A percentile compares a stretch with the other conserved stretches of the same genome.
phyloP scores from a whole-genome alignment of 2,797 vertebrate species.

The Falco columbarius region DNA sequence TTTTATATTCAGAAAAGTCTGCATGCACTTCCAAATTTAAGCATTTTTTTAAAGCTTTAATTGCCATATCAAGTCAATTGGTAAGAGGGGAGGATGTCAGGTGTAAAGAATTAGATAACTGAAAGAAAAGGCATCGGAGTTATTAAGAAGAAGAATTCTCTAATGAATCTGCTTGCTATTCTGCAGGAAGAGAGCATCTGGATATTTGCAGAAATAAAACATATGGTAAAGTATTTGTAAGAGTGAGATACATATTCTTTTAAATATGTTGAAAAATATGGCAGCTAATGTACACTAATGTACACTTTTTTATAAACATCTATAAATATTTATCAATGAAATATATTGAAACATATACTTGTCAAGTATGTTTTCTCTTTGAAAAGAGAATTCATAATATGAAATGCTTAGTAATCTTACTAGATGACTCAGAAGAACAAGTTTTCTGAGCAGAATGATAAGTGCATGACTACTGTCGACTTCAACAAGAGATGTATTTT shows the following conservation, averaged over 20 bases:
- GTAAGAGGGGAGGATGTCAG: background rate
- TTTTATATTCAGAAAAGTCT: background rate
- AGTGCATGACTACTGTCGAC: background rate
- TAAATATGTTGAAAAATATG: constrained; percentile 65
- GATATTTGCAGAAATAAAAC: constrained; percentile 38
- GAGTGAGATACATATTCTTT: background rate
- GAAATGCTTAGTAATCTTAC: background rate
- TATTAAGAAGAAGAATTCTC: background rate
- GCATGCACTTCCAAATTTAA: background rate
- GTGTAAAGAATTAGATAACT: background rate
- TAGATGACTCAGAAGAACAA: constrained; percentile 14
- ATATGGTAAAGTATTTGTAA: constrained; percentile 39
- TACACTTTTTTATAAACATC: constrained; percentile 14
- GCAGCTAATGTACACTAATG: background rate
- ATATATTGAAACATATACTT: constrained; percentile 14
- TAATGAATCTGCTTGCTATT: background rate
- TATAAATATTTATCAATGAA: constrained; percentile 52
- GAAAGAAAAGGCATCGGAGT: background rate
- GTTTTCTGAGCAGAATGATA: constrained; percentile 5
- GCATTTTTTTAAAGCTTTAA: background rate
- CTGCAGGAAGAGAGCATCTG: constrained; percentile 39
- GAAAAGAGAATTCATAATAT: background rate
- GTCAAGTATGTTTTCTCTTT: background rate
- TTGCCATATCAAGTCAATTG: background rate
- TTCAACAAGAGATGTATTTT: background rate